These are phyloP conservation scores for Drosophila willistoni DNA, from an alignment of 1,140 invertebrate species.

Conservation along the genomic window DNA sequence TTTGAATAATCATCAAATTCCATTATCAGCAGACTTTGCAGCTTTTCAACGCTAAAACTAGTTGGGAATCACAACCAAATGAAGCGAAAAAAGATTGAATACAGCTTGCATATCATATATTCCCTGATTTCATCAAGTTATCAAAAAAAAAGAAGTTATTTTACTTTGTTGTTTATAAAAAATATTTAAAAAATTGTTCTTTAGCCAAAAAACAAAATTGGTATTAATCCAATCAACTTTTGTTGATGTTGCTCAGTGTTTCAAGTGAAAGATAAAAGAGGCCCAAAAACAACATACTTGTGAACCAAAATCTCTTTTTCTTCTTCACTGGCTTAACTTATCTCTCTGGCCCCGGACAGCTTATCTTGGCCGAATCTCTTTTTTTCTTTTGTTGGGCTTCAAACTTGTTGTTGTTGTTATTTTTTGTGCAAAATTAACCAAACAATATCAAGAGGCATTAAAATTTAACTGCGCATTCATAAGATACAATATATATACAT, in stretches of 20 bases:
- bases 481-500: conserved; percentile 26
- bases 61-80: no score
- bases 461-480: conserved; percentile 52
- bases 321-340: conserved; percentile 42
- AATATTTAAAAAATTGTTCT: no score
- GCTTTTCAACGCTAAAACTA: no score
- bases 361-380: conserved; percentile 49
- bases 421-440: conserved; percentile 25
- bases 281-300: neutral
- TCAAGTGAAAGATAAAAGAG: neutral
- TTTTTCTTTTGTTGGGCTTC: conserved; percentile 42
- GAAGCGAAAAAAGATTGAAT: no score
- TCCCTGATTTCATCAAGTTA: no score
- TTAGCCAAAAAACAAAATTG: no score
- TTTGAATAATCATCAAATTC: no score
- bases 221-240: no score
- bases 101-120: no score
- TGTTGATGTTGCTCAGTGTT: neutral
- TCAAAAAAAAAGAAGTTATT: no score
- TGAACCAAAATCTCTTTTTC: conserved; percentile 8
- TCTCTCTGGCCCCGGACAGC: conserved; percentile 18
- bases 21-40: no score
- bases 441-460: conserved; percentile 54
- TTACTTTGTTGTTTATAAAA: no score
- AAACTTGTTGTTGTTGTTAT: neutral